phyloP scores from a whole-genome alignment of 2,113 vertebrate species.

The Actenoides hombroni region DNA sequence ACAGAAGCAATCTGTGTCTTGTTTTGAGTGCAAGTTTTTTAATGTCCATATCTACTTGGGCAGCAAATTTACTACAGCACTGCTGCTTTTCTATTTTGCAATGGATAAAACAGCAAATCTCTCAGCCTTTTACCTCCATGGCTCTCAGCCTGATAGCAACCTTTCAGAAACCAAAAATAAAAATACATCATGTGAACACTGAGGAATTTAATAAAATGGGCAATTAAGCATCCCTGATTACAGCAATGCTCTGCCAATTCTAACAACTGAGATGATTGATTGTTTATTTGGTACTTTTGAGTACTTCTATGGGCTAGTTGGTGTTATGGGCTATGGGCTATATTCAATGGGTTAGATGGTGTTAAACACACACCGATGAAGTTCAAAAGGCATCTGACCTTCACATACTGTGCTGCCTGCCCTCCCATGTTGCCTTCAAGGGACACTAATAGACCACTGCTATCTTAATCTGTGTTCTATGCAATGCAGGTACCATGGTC shows the following conservation, averaged over 20 bases:
- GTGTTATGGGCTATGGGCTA: background rate
- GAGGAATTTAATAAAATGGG: background rate
- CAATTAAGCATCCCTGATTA: background rate
- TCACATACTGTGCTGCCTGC: background rate
- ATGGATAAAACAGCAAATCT: background rate
- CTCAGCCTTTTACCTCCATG: background rate
- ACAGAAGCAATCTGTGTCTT: background rate
- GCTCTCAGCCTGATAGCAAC: background rate
- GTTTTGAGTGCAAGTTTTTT: background rate
- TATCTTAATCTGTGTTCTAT: background rate
- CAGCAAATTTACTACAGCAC: background rate
- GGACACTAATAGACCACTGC: no score
- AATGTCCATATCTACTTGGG: background rate
- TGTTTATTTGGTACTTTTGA: background rate
- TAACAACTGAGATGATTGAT: background rate
- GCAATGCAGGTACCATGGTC: background rate
- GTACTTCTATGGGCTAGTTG: background rate
- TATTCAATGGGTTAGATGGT: background rate
- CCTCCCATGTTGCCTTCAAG: background rate
- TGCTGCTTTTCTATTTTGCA: background rate
- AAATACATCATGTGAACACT: background rate
- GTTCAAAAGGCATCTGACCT: background rate
- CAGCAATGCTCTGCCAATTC: background rate
- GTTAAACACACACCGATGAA: rapidly evolving
- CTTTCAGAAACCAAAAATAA: background rate